Conservation (phyloP, 2,888 invertebrate genomes). For the Cheilosia grossa region DNA sequence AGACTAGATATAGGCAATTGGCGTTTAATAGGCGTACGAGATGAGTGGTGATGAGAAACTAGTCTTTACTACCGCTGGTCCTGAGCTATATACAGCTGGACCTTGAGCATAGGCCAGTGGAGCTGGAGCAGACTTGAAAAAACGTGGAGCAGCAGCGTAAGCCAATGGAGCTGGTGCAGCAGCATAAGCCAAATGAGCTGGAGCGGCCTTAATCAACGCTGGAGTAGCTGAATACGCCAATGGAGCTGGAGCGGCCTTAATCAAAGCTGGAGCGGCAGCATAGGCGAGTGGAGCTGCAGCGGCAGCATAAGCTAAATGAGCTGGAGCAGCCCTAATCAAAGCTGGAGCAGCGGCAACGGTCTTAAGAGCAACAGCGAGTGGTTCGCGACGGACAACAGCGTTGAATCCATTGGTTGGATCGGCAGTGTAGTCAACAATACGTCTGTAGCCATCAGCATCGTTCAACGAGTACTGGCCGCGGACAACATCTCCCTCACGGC, state of each 20-base stretch:
- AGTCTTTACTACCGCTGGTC: slow-evolving; percentile 78
- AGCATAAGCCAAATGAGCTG: slow-evolving; percentile 39
- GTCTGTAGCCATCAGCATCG: slow-evolving; percentile 69
- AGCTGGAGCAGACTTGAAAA: slow-evolving; percentile 54
- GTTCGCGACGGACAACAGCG: slow-evolving; percentile 64
- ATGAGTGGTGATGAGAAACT: slow-evolving; percentile 81
- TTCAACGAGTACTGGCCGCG: slow-evolving; percentile 68
- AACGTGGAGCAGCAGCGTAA: slow-evolving; percentile 79
- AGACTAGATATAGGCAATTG: slow-evolving; percentile 73
- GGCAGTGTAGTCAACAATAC: slow-evolving; percentile 64
- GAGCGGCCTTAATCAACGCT: slow-evolving; percentile 76
- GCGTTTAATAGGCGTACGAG: slow-evolving; percentile 80
- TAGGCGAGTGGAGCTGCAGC: slow-evolving; percentile 77
- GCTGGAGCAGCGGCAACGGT: slow-evolving; percentile 52
- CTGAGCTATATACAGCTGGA: slow-evolving; percentile 76
- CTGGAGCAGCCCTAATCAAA: slow-evolving; percentile 76
- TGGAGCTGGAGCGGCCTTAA: slow-evolving; percentile 50
- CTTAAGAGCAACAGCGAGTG: slow-evolving; percentile 46
- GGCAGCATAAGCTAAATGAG: slow-evolving; percentile 42
- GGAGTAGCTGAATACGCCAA: slow-evolving; percentile 30
- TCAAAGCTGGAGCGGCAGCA: slow-evolving; percentile 79
- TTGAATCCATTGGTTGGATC: slow-evolving; percentile 68
- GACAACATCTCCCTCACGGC: slow-evolving; percentile 62
- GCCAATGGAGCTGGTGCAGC: slow-evolving; percentile 47
- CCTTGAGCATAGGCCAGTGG: slow-evolving; percentile 53